Evolutionary conservation across 2,113 vertebrate species (phyloP).

Genomic region (Neotragus pygmaeus): DNA sequence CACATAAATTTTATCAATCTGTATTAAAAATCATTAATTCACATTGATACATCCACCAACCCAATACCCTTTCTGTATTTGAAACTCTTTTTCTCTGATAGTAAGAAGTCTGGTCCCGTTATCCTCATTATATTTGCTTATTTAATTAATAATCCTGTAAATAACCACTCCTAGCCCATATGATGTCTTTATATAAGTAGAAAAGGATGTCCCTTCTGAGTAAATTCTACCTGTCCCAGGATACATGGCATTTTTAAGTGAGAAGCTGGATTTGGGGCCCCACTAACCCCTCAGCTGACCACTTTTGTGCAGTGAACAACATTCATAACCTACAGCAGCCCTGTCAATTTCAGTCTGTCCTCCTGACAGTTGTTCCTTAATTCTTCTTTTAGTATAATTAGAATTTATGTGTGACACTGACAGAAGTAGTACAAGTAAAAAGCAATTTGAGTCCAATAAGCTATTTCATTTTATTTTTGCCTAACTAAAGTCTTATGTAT

Average conservation of each 20-base stretch:
- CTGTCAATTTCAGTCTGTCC: neutral
- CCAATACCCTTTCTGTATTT: neutral
- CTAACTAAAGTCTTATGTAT: constrained; percentile 32
- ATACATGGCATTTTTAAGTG: neutral
- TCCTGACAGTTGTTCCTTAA: constrained; percentile 4
- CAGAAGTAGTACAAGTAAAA: constrained; percentile 21
- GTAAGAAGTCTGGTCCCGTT: neutral
- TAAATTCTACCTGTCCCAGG: neutral
- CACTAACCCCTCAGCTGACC: neutral
- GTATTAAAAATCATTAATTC: neutral
- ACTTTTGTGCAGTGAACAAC: neutral
- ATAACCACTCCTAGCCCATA: neutral
- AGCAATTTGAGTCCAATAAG: constrained; percentile 4
- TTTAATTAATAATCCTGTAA: neutral
- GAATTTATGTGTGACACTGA: constrained; percentile 12
- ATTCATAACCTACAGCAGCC: neutral
- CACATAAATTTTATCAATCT: neutral
- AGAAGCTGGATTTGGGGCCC: neutral
- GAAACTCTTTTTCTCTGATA: neutral
- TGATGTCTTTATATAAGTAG: neutral
- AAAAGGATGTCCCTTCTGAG: neutral
- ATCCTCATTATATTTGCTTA: neutral
- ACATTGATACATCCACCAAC: neutral
- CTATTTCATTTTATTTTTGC: constrained; percentile 43
- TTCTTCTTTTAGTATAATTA: constrained; percentile 31